phyloP scores from a whole-genome alignment of 2,113 vertebrate species.

The Poeciliopsis occidentalis region DNA sequence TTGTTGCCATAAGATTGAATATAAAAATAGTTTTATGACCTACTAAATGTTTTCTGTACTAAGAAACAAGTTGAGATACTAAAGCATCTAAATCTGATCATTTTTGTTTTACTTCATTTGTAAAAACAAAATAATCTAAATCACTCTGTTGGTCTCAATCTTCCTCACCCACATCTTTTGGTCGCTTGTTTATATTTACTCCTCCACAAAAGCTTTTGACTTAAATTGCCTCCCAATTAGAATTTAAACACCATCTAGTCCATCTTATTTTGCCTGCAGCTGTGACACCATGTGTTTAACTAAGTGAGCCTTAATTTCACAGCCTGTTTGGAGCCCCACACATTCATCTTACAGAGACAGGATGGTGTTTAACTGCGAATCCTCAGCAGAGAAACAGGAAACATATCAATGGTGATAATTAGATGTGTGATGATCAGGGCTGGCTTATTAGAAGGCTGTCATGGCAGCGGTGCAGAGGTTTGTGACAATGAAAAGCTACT shows the following conservation, averaged over 20 bases:
- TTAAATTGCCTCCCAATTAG: background rate
- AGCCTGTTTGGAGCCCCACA: conserved; percentile 2
- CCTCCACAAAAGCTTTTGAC: background rate
- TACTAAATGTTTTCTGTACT: background rate
- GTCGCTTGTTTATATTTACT: background rate
- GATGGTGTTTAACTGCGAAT: conserved; percentile 8
- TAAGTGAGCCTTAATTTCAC: background rate
- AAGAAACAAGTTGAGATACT: no score
- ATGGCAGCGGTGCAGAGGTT: background rate
- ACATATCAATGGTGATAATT: background rate
- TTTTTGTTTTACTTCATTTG: background rate
- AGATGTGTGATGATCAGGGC: background rate
- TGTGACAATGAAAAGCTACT: conserved; percentile 5
- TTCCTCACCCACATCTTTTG: background rate
- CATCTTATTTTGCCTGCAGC: background rate
- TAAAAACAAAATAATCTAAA: background rate
- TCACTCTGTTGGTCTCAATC: background rate
- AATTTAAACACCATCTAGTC: background rate
- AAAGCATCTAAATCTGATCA: background rate
- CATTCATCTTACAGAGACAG: background rate
- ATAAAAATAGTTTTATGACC: no score
- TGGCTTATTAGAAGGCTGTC: background rate
- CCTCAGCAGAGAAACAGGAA: background rate
- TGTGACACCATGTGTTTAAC: background rate
- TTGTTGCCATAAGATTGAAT: no score